Conservation (phyloP, 2,113 vertebrate genomes). For the Riparia riparia region DNA sequence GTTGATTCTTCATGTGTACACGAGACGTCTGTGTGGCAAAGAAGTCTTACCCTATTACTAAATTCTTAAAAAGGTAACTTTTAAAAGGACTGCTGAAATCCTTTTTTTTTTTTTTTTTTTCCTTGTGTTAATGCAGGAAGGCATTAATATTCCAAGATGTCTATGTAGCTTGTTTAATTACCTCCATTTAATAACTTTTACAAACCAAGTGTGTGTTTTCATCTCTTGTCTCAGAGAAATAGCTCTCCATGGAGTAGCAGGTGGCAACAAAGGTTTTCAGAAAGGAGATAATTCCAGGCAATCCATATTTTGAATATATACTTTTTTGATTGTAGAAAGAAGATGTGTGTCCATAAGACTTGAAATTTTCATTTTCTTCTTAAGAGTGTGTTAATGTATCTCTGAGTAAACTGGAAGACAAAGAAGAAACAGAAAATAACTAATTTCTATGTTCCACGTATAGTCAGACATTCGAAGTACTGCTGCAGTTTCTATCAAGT, state of each 20-base stretch:
- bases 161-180: neutral
- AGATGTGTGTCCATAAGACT: neutral
- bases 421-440: neutral
- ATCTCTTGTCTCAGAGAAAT: neutral
- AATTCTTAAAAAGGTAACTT: neutral
- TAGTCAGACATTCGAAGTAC: neutral
- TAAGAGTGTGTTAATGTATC: neutral
- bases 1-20: neutral
- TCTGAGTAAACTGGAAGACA: neutral
- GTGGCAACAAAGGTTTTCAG: neutral
- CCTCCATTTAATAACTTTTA: neutral
- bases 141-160: neutral
- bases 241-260: neutral
- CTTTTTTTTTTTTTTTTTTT: neutral
- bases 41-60: neutral
- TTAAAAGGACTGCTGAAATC: neutral
- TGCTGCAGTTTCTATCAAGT: neutral
- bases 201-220: neutral
- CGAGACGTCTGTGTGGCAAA: neutral
- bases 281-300: neutral
- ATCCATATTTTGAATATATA: neutral
- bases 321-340: neutral
- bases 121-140: neutral
- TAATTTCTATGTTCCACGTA: neutral
- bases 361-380: neutral